phyloP scores from a whole-genome alignment of 1,140 invertebrate genomes.

The Macrobrachium rosenbergii region DNA sequence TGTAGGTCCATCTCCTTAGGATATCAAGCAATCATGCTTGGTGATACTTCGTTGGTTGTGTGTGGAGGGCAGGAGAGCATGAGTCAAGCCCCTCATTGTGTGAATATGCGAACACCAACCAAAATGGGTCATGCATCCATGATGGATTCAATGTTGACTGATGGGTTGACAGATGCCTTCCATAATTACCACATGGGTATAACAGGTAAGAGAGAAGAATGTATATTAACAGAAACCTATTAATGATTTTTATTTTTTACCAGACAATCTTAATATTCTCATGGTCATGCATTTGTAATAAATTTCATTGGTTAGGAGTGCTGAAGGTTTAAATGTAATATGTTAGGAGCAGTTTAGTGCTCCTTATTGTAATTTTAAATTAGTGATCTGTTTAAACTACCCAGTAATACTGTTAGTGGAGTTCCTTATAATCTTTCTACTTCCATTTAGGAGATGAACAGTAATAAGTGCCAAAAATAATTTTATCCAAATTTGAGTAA shows the following conservation, averaged over 20 bases:
- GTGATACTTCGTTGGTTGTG: slow-evolving; percentile 81
- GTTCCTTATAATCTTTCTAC: too few relatives aligned
- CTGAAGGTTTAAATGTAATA: too few relatives aligned
- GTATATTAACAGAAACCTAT: not conserved
- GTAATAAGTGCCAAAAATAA: too few relatives aligned
- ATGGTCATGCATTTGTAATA: not conserved
- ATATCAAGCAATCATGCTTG: slow-evolving; percentile 79
- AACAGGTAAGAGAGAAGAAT: slow-evolving; percentile 76
- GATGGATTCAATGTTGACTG: slow-evolving; percentile 80
- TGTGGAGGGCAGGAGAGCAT: slow-evolving; percentile 90
- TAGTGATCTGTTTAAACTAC: too few relatives aligned
- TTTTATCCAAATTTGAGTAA: too few relatives aligned
- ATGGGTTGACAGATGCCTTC: slow-evolving; percentile 88
- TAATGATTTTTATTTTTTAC: not conserved
- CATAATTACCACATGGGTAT: slow-evolving; percentile 86
- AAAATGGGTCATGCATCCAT: slow-evolving; percentile 81
- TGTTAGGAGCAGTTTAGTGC: too few relatives aligned
- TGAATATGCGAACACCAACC: slow-evolving; percentile 77
- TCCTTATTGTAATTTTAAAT: too few relatives aligned
- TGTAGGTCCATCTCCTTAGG: slow-evolving; percentile 79
- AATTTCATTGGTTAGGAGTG: too few relatives aligned
- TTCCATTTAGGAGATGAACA: too few relatives aligned
- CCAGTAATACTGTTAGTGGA: too few relatives aligned
- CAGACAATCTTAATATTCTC: not conserved
- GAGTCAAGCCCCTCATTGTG: slow-evolving; percentile 83